phyloP scores from a whole-genome alignment of 2,888 invertebrate species.

The Drosophila aldrichi region DNA sequence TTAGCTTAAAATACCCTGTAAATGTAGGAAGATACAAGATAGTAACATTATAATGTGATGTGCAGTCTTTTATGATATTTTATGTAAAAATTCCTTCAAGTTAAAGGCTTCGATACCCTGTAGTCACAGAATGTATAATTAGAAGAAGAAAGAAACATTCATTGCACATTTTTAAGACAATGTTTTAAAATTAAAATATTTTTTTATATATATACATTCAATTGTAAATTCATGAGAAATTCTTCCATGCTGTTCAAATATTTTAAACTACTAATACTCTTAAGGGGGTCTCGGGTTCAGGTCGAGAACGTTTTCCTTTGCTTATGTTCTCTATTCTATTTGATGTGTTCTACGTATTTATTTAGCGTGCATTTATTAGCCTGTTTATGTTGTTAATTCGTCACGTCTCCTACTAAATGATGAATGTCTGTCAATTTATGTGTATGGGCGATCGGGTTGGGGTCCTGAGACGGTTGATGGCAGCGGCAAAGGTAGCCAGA shows the following conservation, averaged over 20 bases:
- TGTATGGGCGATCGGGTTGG: slow-evolving; percentile 14
- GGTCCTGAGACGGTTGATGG: slow-evolving; percentile 2
- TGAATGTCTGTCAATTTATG: slow-evolving; percentile 73
- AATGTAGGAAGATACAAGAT: background rate
- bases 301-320: background rate
- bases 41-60: background rate
- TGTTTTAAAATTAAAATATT: too few relatives aligned
- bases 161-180: too few relatives aligned
- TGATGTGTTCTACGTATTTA: slow-evolving; percentile 24
- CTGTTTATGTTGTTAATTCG: slow-evolving; percentile 68
- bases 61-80: background rate
- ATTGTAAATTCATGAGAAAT: background rate
- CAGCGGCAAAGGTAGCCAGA: slow-evolving; percentile 57
- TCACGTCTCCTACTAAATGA: slow-evolving; percentile 70
- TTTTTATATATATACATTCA: too few relatives aligned
- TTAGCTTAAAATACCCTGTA: slow-evolving; percentile 14
- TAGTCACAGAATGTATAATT: too few relatives aligned
- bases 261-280: too few relatives aligned
- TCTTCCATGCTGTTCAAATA: too few relatives aligned
- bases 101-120: too few relatives aligned
- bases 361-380: slow-evolving; percentile 55
- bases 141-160: too few relatives aligned
- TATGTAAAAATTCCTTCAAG: too few relatives aligned
- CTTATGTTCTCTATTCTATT: slow-evolving; percentile 15
- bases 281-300: background rate